Base-by-base conservation (phyloP, 2,888 invertebrate species). In the Yponomeuta plumbellus region DNA sequence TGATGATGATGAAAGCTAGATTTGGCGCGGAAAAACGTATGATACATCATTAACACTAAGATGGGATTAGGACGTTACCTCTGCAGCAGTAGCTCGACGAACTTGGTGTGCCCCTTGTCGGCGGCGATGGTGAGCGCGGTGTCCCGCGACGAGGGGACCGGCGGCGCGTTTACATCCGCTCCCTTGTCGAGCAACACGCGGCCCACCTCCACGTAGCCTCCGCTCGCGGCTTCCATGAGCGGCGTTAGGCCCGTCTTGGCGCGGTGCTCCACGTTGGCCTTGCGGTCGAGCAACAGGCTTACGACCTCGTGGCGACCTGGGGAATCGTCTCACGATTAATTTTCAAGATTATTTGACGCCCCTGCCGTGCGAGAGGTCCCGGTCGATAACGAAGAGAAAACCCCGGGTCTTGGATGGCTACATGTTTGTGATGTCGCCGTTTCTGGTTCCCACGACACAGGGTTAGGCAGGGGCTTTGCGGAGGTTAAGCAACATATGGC, bases 231-330 rank as follows among this genome's bases (percentile, higher is more conserved):
- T 90, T 99, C 99, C 99, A 99, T 99, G 26, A 99, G 92, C 1
- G 99, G 99, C 20, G 99, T 99, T 67, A 99, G 92, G 0, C 99
- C 99, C 67, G 99, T 99, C 95, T 99, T 99, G 6, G 99, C 99
- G 73, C 99, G 94, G 91, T 99, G 99, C 87, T 99, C 99, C 62
- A 99, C 98, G 88, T 99, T 99, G 34, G 99, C 99, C 82, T 98
- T 97, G 72, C 98, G 94, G 86, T 99, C 98, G 17, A 99, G 93
- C 67, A 99, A 92, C 67, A 99, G 93, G 83, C 97, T 97, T 66
- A 99, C 99, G 64, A 99, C 99, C 85, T 99, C 99, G 85, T 99
- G 98, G 59, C 99, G 94, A 65, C 89, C 89, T 89, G 77, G 17
- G n/a, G 23, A 52, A 4, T 20, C 21, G 0, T 8, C 21, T 23